phyloP scores from a whole-genome alignment of 2,797 vertebrate genomes.

The Choloepus didactylus region DNA sequence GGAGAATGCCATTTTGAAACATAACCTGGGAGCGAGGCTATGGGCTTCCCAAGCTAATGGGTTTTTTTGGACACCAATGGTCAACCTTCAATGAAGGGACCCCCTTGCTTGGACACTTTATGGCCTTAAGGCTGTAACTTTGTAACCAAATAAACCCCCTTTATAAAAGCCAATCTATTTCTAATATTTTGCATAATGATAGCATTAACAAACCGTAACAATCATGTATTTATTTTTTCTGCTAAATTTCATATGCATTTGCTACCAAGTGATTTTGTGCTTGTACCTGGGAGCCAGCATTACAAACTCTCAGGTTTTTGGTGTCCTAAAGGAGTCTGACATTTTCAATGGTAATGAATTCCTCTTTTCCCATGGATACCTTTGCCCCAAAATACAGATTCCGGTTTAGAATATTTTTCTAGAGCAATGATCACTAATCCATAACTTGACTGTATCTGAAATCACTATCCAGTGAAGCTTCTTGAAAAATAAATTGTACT shows the following conservation, averaged over 20 bases:
- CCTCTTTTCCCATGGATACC: background rate
- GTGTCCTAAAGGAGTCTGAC: background rate
- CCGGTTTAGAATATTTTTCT: background rate
- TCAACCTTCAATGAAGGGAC: too few species aligned
- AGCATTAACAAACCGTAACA: too few species aligned
- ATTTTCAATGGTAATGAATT: background rate
- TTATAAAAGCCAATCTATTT: too few species aligned
- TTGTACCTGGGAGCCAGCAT: background rate
- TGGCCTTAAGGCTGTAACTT: too few species aligned
- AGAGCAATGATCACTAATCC: background rate
- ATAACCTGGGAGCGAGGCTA: too few species aligned
- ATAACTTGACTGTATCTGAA: background rate
- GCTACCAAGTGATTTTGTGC: background rate
- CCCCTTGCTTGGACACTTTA: too few species aligned
- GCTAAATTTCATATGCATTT: background rate
- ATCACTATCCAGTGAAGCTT: background rate
- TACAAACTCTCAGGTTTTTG: background rate
- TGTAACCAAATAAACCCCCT: too few species aligned
- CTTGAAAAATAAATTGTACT: constrained; percentile 15
- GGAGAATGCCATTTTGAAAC: too few species aligned
- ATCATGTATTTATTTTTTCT: background rate
- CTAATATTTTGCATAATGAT: too few species aligned
- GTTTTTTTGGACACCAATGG: too few species aligned
- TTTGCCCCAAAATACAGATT: background rate
- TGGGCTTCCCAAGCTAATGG: too few species aligned